A percentile compares a stretch with the other conserved stretches of the same genome.
These are phyloP conservation scores for Acanthornis magna DNA, from an alignment of 2,797 vertebrate genomes.

Conservation along the genomic window DNA sequence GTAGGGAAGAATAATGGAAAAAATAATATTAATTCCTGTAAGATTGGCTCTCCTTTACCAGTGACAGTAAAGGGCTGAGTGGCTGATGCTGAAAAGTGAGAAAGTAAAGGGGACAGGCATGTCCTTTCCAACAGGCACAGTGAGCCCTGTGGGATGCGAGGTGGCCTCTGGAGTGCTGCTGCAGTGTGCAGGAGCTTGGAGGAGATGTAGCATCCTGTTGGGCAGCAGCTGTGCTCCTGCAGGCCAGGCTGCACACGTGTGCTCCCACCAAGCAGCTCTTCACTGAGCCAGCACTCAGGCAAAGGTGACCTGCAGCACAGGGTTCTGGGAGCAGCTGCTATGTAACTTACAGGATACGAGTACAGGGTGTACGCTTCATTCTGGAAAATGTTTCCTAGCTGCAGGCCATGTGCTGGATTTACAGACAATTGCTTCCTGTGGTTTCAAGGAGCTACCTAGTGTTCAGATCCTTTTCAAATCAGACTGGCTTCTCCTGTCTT, in stretches of 20 bases:
- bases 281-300: rapidly evolving
- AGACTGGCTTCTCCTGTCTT: background rate
- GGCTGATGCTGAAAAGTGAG: background rate
- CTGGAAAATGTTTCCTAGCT: background rate
- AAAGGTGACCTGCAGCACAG: background rate
- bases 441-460: background rate
- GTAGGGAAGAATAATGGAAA: background rate
- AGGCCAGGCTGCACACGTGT: background rate
- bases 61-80: background rate
- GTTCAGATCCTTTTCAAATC: background rate
- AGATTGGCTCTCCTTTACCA: background rate
- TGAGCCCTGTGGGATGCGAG: background rate
- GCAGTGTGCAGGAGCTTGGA: background rate
- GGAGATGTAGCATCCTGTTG: background rate
- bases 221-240: background rate
- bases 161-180: background rate
- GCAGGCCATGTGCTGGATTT: background rate
- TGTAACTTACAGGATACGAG: background rate
- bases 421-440: background rate
- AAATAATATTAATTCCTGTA: background rate
- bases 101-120: background rate
- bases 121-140: too few relatives aligned
- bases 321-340: background rate
- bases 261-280: background rate
- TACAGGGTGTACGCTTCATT: background rate